Base-by-base conservation (phyloP, 2,113 vertebrate genomes). In the Nothocercus julius region DNA sequence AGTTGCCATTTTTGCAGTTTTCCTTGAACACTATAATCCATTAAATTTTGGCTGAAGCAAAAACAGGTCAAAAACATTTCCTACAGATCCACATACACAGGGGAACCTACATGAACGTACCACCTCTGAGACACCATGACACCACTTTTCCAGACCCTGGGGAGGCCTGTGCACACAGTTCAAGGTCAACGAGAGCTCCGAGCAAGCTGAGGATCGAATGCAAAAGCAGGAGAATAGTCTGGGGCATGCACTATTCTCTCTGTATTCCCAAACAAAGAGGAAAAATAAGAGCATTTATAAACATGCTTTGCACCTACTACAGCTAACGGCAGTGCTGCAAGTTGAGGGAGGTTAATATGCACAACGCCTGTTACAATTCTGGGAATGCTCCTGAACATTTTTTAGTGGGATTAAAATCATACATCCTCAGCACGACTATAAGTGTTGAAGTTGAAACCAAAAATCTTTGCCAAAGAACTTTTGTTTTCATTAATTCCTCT, bases 1-100 rank as follows among this genome's bases (percentile, higher is more conserved):
- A 79, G 42, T 86, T 81, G 64, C 58, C 13, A 79, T 80, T 96
- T 97, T 92, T 95, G 49, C 86, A 95, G n/a, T 66, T 97, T 95
- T 96, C 85, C 54, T 91, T 96, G 78, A 97, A 82, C 40, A 62
- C 44, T 64, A 40, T 85, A 92, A 92, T 96, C 63, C 67, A 81
- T 95, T 95, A 85, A 28, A 89, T 96, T 94, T 85, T 94, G 79
- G 83, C 44, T 94, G 45, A 96, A 88, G 56, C 36, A 27, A 94
- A 95, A 93, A 96, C 74, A 88, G 62, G 82, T 96, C 76, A 93
- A 76, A 91, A 92, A 3, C 24, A 30, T 90, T 78, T 79, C 42
- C 51, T 69, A 5, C n/a, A 7, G 56, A 67, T 49, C 28, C 79
- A 83, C 20, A 28, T 68, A 61, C 56, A 16, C 56, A 70, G 80